Percentiles rank a stretch among this genome's conserved stretches.
These are phyloP conservation scores for Orchesella cincta DNA, from an alignment of 1,140 invertebrate species.

Conservation along the genomic window DNA sequence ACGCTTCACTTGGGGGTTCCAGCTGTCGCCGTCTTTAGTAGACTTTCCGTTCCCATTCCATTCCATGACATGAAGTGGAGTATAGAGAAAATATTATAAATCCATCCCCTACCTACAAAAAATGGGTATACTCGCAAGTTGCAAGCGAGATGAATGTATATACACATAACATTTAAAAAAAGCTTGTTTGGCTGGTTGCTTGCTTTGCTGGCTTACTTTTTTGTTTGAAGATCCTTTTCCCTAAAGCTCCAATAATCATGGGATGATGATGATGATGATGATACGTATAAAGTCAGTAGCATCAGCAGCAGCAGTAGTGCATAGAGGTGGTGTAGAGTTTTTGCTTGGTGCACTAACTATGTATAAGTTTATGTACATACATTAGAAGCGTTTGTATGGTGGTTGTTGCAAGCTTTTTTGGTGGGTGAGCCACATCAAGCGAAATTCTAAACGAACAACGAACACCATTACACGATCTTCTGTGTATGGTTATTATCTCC, in stretches of 20 bases:
- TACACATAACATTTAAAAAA: not conserved
- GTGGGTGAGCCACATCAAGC: conserved; percentile 14
- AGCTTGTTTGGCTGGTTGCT: conserved; percentile 19
- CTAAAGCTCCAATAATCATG: not conserved
- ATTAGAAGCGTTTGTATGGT: too few species aligned
- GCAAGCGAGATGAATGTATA: conserved; percentile 4
- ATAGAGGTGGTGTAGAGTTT: too few species aligned
- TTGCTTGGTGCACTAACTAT: too few species aligned
- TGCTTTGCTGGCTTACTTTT: conserved; percentile 12
- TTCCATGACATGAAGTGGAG: conserved; percentile 12
- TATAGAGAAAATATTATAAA: too few species aligned
- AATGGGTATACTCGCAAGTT: not conserved
- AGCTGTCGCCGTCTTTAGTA: conserved; percentile 18
- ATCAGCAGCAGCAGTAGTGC: too few species aligned
- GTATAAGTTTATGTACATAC: too few species aligned
- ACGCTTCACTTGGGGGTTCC: conserved; percentile 13
- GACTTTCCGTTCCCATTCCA: conserved; percentile 21
- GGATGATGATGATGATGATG: too few species aligned
- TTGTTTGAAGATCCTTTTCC: conserved; percentile 20
- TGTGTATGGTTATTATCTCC: too few species aligned
- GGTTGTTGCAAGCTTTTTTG: too few species aligned
- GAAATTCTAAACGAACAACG: conserved; percentile 11
- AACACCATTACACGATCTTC: too few species aligned
- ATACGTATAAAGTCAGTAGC: too few species aligned
- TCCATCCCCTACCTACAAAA: conserved; percentile 9